Base-by-base conservation (phyloP, 2,888 invertebrate genomes). In the Thymelicus acteon region DNA sequence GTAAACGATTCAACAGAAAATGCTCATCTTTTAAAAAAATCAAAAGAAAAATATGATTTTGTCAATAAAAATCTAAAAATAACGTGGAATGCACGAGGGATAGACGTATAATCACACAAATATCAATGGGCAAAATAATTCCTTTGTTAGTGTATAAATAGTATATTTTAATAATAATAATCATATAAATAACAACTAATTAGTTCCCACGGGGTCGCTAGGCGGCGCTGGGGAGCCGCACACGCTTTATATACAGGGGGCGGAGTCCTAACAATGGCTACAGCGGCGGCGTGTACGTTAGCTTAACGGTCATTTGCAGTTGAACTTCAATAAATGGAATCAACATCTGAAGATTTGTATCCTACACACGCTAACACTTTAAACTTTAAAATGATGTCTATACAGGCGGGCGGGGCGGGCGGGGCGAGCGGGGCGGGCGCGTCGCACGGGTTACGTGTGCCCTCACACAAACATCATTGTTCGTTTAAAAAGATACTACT, bases 41-140 rank as follows among this genome's bases (percentile, higher is more conserved):
- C 70, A 72, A 76, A 73, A 75, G 75, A 72, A 75, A 74, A 78
- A 73, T 74, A 74, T 67, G 75, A 74, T 76, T 74, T 70, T 74
- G 75, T 77, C 80, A 79, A 80, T 57, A 66, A 66, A 54, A 79
- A 78, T 84, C 84, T 89, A 87, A 87, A 82, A 82, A 72, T 82
- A 88, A 85, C 82, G 86, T 92, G 92, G 93, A 93, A 93, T 93
- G 92, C 92, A 91, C 88, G 85, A 86, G 88, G 89, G 82, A 79
- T 79, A 82, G 82, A 78, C 62, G 79, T 75, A 78, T 52, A 84
- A 80, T 82, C 84, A 82, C 80, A 82, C 83, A 80, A 80, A 80
- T 77, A 79, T 82, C 79, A 81, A 78, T 79, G 82, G 84, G 78
- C 80, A 81, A 85, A 83, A 85, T 80, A 85, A 83, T 82, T 80